Evolutionary conservation across 2,113 vertebrate genomes (phyloP).

Genomic region (Cacatua alba): DNA sequence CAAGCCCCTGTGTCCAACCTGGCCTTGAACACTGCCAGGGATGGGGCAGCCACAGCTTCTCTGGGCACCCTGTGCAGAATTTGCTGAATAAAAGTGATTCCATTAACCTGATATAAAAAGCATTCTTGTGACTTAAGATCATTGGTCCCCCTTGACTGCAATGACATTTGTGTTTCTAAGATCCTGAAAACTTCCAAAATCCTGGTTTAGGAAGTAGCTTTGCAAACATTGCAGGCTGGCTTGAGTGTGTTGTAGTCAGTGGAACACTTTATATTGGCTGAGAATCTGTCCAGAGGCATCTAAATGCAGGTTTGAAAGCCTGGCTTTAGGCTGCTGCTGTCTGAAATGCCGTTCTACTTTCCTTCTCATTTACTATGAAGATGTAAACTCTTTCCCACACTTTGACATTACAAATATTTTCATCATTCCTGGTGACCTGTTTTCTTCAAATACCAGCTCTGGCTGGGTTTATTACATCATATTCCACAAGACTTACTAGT

Average conservation of each 20-base stretch:
- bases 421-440: neutral
- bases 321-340: neutral
- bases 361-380: neutral
- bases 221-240: neutral
- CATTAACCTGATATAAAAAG: neutral
- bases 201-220: neutral
- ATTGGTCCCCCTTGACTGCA: fast-evolving
- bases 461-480: neutral
- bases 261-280: neutral
- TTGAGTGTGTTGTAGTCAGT: neutral
- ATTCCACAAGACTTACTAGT: neutral
- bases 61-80: neutral
- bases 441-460: neutral
- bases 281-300: neutral
- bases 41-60: neutral
- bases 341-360: neutral
- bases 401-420: neutral
- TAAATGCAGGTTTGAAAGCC: neutral
- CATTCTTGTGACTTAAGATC: neutral
- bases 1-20: neutral
- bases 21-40: neutral
- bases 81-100: neutral
- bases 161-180: fast-evolving
- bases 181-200: neutral
- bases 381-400: neutral